Evolutionary conservation across 2,797 vertebrate genomes (phyloP), one percentile per base, ranked within the genome.

Genomic region (Gambusia yucatana): DNA sequence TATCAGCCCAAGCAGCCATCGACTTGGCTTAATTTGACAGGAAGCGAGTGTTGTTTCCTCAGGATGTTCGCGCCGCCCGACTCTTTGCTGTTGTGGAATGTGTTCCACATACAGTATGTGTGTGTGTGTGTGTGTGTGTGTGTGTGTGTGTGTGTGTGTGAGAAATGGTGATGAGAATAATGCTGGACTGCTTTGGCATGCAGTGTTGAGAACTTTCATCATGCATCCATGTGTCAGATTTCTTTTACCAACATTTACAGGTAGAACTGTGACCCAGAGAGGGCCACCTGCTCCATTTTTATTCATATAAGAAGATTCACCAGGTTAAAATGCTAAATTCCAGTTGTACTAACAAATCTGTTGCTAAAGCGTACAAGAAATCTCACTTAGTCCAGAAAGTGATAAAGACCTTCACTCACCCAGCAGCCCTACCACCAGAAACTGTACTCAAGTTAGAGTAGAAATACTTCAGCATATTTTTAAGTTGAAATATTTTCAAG

Each of bases 41-140:
- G 96, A 96, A 95, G 95, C 91, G 92, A 94, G 87, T 94, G 93
- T 94, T 92, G 93, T 93, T 96, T 96, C 96, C 96, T 96, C 91
- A 95, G 96, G 96, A 96, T 94, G 94, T 94, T 86, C 87, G 30
- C 63, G 85, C 87, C 52, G 80, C 91, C 87, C 61, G 57, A 71
- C 81, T 84, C 85, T 92, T 63, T 81, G 84, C 90, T 77, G 90
- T 73, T 91, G 86, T 93, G 95, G 92, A 96, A 96, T 96, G 93
- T 95, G 90, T 87, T 90, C 25, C 80, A 0, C 71, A 28, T 59
- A 17, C 70, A 5, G 0, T 33, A 2, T 33, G 50, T n/a, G 52
- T 57, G 81, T 71, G 72, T 33, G 33, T 33, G 50, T n/a, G 52
- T 57, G 81, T 71, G 72, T 86, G 80, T 75, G 6, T 79, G 73